Evolutionary conservation across 2,888 invertebrate genomes (phyloP), one percentile per base, ranked within the genome.

Genomic region (Amiota communis): DNA sequence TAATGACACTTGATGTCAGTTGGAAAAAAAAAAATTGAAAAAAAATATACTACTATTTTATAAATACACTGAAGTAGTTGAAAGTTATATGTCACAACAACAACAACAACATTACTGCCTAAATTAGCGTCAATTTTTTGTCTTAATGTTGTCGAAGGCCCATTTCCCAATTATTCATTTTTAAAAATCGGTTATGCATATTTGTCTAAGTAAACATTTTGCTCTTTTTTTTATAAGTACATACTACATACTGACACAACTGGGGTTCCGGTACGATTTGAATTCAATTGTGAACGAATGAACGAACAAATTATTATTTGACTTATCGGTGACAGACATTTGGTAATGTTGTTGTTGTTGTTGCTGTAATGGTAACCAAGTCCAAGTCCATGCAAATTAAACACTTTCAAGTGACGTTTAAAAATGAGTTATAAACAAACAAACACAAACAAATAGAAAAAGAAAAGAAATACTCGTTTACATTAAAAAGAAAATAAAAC

Each of bases 71-170:
- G 36, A 36, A 36, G 36, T 36, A 36, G 36, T 36, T 36, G 36
- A 36, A 63, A 36, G 70, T 77, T 73, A 81, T 81, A 74, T 82
- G 80, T 85, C 86, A 85, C 78, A 83, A 85, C 77, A 76, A 36
- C 36, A 36, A 36, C 36, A 36, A 36, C 36, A 36, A 36, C 36
- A 6, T 36, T 36, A 36, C 36, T 36, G 36, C 36, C 36, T 74
- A 79, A 83, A 83, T 83, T 83, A 84, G 84, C 83, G 84, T 84
- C 82, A 85, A 83, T 81, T 65, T 84, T 84, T 36, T 36, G 36
- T 36, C 6, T 36, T 36, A 23, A 81, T 83, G 76, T 79, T 75
- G 47, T 13, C 17, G 48, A 48, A 49, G 65, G 48, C 15, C 48
- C 65, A 15, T 65, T 65, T 65, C 65, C 49, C 65, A 65, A 65